Conservation (phyloP, 2,113 vertebrate species). For the Rattus norvegicus region GRCr8 NC_086023.1:106929001-106929500, state of each 20-base stretch:
- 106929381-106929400: neutral
- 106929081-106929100: neutral
- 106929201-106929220: neutral
- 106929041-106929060: neutral
- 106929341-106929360: neutral
- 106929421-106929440: neutral
- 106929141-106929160: conserved; percentile 51
- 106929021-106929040: neutral
- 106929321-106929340: neutral
- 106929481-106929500: neutral
- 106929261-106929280: conserved; percentile 12
- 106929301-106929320: neutral
- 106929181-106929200: conserved; percentile 41
- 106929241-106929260: neutral
- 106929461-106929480: neutral
- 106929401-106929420: neutral
- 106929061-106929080: neutral
- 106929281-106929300: neutral
- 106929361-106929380: neutral
- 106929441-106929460: neutral
- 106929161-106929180: conserved; percentile 41
- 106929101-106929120: neutral
- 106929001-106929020: neutral
- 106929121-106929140: neutral
- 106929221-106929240: neutral